Conservation (phyloP, 2,888 invertebrate species). For the Lordiphosa andalusiaca region DNA sequence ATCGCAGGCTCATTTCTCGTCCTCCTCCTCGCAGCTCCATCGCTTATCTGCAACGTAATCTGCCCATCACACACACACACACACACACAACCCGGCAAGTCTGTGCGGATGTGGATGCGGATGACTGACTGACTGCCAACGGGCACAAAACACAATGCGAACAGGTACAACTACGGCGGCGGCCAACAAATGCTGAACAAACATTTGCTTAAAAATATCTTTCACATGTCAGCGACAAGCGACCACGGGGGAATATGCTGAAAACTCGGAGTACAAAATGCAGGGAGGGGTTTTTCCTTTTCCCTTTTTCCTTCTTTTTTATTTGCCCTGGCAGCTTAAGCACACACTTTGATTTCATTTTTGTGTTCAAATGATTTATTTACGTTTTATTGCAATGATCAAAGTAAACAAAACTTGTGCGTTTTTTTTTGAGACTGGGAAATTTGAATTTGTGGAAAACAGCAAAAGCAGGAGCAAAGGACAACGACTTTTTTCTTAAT, state of each 20-base stretch:
- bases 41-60: slow-evolving; percentile 34
- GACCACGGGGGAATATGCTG: slow-evolving; percentile 30
- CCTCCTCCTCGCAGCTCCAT: slow-evolving; percentile 18
- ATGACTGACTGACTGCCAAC: slow-evolving; percentile 24
- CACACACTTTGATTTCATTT: slow-evolving; percentile 59
- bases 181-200: slow-evolving; percentile 39
- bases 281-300: slow-evolving; percentile 1
- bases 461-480: not conserved
- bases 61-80: slow-evolving; percentile 6
- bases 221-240: slow-evolving; percentile 47
- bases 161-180: not conserved
- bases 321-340: slow-evolving; percentile 37
- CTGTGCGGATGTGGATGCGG: slow-evolving; percentile 1
- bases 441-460: slow-evolving; percentile 31
- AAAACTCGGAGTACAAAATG: slow-evolving; percentile 5
- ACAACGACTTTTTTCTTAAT: slow-evolving; percentile 13
- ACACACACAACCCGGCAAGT: slow-evolving; percentile 5
- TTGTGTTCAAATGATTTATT: slow-evolving; percentile 33
- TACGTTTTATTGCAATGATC: slow-evolving; percentile 33
- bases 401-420: slow-evolving; percentile 28
- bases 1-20: slow-evolving; percentile 40
- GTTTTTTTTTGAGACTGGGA: slow-evolving; percentile 30
- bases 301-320: slow-evolving; percentile 27
- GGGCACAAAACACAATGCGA: slow-evolving; percentile 32
- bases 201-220: slow-evolving; percentile 55